phyloP scores from a whole-genome alignment of 2,113 vertebrate genomes.

The Irena cyanogastra region DNA sequence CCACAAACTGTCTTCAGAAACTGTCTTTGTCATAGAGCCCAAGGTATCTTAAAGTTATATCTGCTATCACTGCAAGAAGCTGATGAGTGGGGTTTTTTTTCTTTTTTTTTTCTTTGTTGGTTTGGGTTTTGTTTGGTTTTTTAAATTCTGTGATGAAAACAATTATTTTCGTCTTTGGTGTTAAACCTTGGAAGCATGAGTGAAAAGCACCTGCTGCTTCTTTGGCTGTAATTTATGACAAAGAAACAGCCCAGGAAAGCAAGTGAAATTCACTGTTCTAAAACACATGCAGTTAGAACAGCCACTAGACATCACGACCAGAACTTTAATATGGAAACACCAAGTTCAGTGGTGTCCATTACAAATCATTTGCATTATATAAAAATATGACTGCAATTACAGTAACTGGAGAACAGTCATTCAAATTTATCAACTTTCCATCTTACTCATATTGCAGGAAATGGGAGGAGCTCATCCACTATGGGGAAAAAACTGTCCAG shows the following conservation, averaged over 20 bases:
- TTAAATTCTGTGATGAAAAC: neutral
- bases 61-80: neutral
- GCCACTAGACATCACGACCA: conserved; percentile 3
- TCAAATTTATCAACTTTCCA: conserved; percentile 25
- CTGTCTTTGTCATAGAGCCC: neutral
- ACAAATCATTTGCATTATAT: conserved; percentile 22
- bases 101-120: neutral
- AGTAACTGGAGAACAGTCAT: conserved; percentile 30
- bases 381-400: conserved; percentile 36
- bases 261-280: conserved; percentile 22
- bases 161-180: conserved; percentile 49
- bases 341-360: conserved; percentile 13
- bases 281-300: conserved; percentile 52
- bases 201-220: conserved; percentile 26
- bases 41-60: neutral
- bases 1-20: neutral
- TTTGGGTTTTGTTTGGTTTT: neutral
- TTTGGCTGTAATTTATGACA: conserved; percentile 17
- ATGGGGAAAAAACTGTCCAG: neutral
- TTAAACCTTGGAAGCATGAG: conserved; percentile 44
- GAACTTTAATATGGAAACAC: conserved; percentile 50
- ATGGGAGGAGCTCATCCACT: conserved; percentile 16
- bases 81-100: neutral
- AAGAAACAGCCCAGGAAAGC: conserved; percentile 2
- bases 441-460: conserved; percentile 31